Percentiles rank a stretch among this genome's conserved stretches.
Evolutionary conservation across 2,113 vertebrate genomes (phyloP).

Genomic region (Epinephelus moara): DNA sequence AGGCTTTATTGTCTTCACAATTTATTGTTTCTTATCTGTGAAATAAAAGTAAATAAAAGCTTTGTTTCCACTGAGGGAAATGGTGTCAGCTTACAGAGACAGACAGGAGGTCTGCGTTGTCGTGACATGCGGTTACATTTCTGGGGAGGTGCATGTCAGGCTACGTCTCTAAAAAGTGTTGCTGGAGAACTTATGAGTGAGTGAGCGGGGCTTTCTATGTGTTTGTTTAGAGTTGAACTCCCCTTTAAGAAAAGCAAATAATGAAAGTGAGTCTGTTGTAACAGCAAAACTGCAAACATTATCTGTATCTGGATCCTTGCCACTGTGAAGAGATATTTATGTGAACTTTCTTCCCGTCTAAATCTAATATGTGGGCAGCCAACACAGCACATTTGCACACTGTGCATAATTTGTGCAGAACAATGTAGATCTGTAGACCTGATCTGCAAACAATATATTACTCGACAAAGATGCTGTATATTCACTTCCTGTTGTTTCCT

Average conservation of each 20-base stretch:
- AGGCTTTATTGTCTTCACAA: too few species aligned
- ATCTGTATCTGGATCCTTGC: constrained; percentile 23
- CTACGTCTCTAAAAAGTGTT: too few species aligned
- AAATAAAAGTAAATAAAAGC: too few species aligned
- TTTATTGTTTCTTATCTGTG: too few species aligned
- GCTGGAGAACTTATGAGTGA: too few species aligned
- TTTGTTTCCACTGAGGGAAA: too few species aligned
- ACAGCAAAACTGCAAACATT: background rate
- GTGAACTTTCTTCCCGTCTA: constrained; percentile 4
- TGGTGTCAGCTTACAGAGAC: too few species aligned
- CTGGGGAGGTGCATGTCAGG: too few species aligned
- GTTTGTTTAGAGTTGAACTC: background rate
- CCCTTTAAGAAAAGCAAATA: constrained; percentile 6
- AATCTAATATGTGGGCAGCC: constrained; percentile 33
- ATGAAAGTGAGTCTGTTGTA: background rate
- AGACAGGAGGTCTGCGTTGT: too few species aligned
- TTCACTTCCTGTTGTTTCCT: background rate
- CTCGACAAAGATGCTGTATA: background rate
- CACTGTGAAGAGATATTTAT: constrained; percentile 25
- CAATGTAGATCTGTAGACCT: constrained; percentile 21
- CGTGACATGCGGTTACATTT: too few species aligned
- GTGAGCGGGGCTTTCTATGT: background rate
- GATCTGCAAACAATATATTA: constrained; percentile 23
- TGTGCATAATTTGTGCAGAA: constrained; percentile 28
- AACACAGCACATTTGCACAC: constrained; percentile 1